Conservation (phyloP, 2,888 invertebrate species). For the Zootermopsis nevadensis region DNA sequence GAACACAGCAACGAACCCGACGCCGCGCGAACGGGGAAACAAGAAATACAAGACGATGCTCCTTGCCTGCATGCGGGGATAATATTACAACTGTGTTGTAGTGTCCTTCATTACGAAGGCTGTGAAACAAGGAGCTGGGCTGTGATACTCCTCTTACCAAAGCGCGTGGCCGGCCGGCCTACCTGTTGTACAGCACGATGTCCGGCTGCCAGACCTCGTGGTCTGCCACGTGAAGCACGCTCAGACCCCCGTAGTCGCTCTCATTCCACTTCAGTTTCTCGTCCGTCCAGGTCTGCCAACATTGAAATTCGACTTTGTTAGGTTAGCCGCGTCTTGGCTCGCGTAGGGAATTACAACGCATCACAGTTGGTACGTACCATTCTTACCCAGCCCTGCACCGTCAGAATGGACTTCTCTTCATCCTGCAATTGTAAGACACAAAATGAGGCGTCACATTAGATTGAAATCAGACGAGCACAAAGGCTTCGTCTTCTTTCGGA, state of each 20-base stretch:
- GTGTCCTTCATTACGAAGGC: no score
- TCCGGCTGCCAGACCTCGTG: slow-evolving; percentile 86
- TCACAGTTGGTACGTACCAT: slow-evolving; percentile 66
- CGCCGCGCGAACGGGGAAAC: no score
- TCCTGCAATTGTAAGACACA: slow-evolving; percentile 59
- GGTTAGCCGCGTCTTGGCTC: neutral
- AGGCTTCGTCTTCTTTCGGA: no score
- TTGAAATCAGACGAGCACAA: no score
- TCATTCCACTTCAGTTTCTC: slow-evolving; percentile 79
- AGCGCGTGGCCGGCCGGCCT: neutral
- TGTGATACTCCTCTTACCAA: no score
- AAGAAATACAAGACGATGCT: no score
- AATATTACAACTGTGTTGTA: no score
- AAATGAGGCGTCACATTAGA: no score
- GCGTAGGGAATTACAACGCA: neutral
- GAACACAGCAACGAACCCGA: no score
- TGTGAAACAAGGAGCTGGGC: no score
- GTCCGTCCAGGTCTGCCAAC: slow-evolving; percentile 78
- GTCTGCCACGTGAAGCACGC: slow-evolving; percentile 70
- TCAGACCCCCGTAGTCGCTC: slow-evolving; percentile 73
- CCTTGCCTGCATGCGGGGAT: no score
- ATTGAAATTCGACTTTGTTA: neutral
- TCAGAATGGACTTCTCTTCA: slow-evolving; percentile 72
- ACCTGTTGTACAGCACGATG: slow-evolving; percentile 74
- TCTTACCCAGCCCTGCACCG: slow-evolving; percentile 70